These are phyloP conservation scores for Trissolcus japonicus DNA, from an alignment of 2,888 invertebrate genomes.

Conservation along the genomic window DNA sequence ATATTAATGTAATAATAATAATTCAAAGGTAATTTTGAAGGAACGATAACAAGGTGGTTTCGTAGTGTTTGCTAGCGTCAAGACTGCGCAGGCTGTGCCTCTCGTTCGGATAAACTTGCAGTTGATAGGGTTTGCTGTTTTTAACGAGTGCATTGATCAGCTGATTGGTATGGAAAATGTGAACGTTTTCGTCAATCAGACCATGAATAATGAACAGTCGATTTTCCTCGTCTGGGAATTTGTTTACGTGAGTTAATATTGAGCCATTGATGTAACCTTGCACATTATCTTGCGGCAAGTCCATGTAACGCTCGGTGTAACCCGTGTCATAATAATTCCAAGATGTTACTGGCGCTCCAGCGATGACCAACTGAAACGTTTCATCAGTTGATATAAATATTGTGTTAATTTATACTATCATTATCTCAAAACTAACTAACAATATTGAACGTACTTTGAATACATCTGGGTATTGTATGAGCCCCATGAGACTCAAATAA, in stretches of 20 bases:
- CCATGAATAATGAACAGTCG: slow-evolving; percentile 97
- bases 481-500: slow-evolving; percentile 95
- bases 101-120: slow-evolving; percentile 97
- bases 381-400: not conserved
- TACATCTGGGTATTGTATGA: slow-evolving; percentile 93
- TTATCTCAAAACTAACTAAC: not conserved
- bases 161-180: slow-evolving; percentile 96
- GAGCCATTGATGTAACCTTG: slow-evolving; percentile 90
- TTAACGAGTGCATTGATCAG: slow-evolving; percentile 92
- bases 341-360: slow-evolving; percentile 97
- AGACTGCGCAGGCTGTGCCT: slow-evolving; percentile 95
- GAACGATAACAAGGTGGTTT: slow-evolving; percentile 94
- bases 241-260: slow-evolving; percentile 88
- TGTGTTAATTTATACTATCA: not conserved
- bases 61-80: slow-evolving; percentile 97
- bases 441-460: slow-evolving; percentile 83
- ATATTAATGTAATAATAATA: slow-evolving; percentile 31
- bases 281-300: slow-evolving; percentile 85
- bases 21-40: slow-evolving; percentile 86
- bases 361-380: slow-evolving; percentile 83
- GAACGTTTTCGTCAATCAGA: slow-evolving; percentile 98
- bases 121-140: slow-evolving; percentile 96
- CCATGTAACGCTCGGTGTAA: slow-evolving; percentile 99
- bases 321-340: slow-evolving; percentile 99
- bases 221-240: slow-evolving; percentile 94